A percentile compares a stretch with the other conserved stretches of the same genome.
Evolutionary conservation across 2,797 vertebrate species (phyloP).

Genomic region (Spatula clypeata): DNA sequence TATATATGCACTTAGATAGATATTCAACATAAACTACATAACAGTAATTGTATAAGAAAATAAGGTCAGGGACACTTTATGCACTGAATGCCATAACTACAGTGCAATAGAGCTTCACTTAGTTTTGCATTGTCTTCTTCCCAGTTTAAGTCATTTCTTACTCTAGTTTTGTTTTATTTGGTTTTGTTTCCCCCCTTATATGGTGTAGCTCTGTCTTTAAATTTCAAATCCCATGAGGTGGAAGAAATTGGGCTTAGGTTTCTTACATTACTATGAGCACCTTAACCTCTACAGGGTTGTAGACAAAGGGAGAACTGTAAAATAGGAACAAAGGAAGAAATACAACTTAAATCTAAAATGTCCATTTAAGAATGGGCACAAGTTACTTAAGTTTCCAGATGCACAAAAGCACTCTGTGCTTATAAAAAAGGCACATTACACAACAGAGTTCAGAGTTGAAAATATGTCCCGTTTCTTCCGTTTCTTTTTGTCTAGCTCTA

Average conservation of each 20-base stretch:
- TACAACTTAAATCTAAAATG: background rate
- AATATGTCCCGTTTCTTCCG: background rate
- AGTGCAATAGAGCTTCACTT: background rate
- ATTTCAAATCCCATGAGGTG: background rate
- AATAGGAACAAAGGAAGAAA: background rate
- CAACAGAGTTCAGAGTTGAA: background rate
- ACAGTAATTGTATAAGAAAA: background rate
- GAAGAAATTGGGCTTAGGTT: background rate
- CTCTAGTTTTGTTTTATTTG: background rate
- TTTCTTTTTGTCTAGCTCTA: background rate
- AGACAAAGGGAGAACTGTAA: background rate
- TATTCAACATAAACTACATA: background rate
- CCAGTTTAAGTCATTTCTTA: background rate
- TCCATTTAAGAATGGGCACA: background rate
- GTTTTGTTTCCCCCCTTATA: no score
- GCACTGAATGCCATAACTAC: background rate
- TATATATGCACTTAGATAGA: background rate
- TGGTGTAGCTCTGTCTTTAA: background rate
- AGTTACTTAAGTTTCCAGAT: background rate
- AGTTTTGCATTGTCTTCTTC: background rate
- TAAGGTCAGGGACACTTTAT: background rate
- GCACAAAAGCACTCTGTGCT: background rate
- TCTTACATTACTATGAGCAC: background rate
- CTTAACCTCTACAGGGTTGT: background rate
- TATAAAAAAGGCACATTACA: background rate